Evolutionary conservation across 2,888 invertebrate species (phyloP).

Genomic region (Timandra comae): DNA sequence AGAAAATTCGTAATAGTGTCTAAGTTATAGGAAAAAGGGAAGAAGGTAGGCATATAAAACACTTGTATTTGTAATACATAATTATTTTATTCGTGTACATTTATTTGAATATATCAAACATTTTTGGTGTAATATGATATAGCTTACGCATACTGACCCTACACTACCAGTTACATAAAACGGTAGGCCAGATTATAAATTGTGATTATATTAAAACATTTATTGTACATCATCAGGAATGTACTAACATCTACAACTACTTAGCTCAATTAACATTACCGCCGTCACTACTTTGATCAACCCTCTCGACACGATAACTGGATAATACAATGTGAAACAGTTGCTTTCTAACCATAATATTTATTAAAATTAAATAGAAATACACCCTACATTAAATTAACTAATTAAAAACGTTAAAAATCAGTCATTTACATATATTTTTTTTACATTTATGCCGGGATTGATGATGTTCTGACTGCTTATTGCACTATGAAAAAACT

Average conservation of each 20-base stretch:
- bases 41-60: constrained; percentile 22
- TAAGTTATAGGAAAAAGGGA: too few relatives aligned
- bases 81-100: constrained; percentile 66
- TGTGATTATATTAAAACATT: constrained; percentile 40
- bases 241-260: constrained; percentile 62
- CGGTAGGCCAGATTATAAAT: constrained; percentile 44
- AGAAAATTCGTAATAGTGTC: background rate
- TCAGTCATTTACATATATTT: constrained; percentile 65
- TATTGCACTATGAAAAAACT: constrained; percentile 28
- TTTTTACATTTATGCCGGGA: constrained; percentile 36
- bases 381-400: constrained; percentile 56
- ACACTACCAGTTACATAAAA: constrained; percentile 29
- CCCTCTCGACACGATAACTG: too few relatives aligned
- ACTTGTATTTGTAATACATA: constrained; percentile 43
- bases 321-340: too few relatives aligned
- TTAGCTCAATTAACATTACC: constrained; percentile 43
- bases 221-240: constrained; percentile 71
- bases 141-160: constrained; percentile 50
- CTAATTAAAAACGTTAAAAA: constrained; percentile 56
- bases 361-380: constrained; percentile 46
- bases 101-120: constrained; percentile 67
- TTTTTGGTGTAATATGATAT: constrained; percentile 70
- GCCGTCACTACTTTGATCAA: too few relatives aligned
- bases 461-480: constrained; percentile 33
- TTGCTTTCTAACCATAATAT: constrained; percentile 10